Evolutionary conservation across 2,888 invertebrate genomes (phyloP), one percentile per base, ranked within the genome.

Genomic region (Ormyrus pomaceus): DNA sequence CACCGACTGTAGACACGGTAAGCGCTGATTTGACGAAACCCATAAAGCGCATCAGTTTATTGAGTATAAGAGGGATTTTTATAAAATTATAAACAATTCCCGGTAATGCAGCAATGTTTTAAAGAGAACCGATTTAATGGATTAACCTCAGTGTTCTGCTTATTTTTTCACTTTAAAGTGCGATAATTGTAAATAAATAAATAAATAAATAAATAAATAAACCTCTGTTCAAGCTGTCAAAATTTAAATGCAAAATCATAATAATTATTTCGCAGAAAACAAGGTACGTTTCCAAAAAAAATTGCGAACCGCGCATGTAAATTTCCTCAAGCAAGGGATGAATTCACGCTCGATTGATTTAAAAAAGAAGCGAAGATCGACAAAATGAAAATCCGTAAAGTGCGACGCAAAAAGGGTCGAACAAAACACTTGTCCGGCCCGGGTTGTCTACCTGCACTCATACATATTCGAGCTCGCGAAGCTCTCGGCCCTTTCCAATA

Each of bases 381-480:
- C 6, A 75, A 69, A 62, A 61, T 61, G 71, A 53, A 78, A 66
- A 66, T 53, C 65, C 45, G 9, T 2, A 82, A 82, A 78, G 82
- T 82, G 73, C 71, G 70, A 66, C 61, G 62, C 69, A 62, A 70
- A 77, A 80, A 62, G 68, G 13, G 58, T 9, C n/a, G n/a, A 51
- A 76, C 53, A 19, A 48, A 77, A 55, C 65, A 68, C 62, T 65
- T 65, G 82, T 73, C 61, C 51, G 19, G 4, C 61, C 19, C 6
- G 5, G 34, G 51, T 10, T 9, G 11, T 48, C 62, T 62, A 46
- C 50, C 50, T 61, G 45, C 69, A 7, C 19, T n/a, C 59, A 59
- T 62, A 62, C 34, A 34, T 34, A 34, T 34, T 34, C 34, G 34
- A 34, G 34, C 34, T 46, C 62, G 19, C 19, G 34, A 34, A 34